Evolutionary conservation across 2,113 vertebrate species (phyloP).

Genomic region (Phalacrocorax pelagicus): DNA sequence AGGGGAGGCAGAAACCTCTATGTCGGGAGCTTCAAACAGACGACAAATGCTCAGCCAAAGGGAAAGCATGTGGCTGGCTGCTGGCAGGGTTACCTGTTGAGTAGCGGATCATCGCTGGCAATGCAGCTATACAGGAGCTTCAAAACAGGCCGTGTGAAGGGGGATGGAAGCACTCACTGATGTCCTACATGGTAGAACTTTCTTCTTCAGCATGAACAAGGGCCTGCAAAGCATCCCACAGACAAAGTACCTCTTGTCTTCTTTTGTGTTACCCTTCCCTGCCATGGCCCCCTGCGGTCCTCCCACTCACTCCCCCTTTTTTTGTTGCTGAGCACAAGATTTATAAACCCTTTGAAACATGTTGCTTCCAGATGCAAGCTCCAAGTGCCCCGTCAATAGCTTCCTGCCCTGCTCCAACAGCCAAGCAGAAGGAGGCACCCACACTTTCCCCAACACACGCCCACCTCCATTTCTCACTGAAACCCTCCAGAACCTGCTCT

Average conservation of each 20-base stretch:
- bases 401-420: constrained; percentile 45
- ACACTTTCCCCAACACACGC: neutral
- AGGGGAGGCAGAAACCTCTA: neutral
- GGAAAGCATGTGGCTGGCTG: fast-evolving
- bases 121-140: neutral
- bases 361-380: constrained; percentile 73
- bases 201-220: constrained; percentile 5
- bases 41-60: fast-evolving
- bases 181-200: neutral
- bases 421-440: constrained; percentile 59
- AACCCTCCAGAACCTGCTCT: constrained; percentile 18
- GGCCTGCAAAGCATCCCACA: neutral
- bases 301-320: neutral
- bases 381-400: constrained; percentile 50
- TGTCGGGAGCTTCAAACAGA: neutral
- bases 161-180: neutral
- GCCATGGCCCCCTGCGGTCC: neutral
- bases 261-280: neutral
- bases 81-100: neutral
- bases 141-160: neutral
- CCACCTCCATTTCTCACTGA: constrained; percentile 40
- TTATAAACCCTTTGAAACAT: constrained; percentile 73
- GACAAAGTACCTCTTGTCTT: neutral
- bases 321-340: constrained; percentile 39
- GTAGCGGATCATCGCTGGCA: neutral